Conservation (phyloP, 2,888 invertebrate species). For the Zygogramma bicolorata region DNA sequence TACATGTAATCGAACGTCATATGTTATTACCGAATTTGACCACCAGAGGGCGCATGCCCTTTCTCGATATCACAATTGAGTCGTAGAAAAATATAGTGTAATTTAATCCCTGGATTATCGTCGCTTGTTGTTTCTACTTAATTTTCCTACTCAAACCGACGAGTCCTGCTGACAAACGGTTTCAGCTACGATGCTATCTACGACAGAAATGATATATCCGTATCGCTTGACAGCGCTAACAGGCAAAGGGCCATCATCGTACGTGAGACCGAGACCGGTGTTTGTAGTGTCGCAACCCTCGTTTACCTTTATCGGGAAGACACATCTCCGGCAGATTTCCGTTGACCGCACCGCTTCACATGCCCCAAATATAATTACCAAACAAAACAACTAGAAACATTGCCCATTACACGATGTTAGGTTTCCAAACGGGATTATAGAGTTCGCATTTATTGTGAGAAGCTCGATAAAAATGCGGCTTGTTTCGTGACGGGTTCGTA, state of each 20-base stretch:
- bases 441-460: constrained; percentile 37
- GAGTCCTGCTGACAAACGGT: neutral
- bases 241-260: constrained; percentile 45
- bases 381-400: constrained; percentile 39
- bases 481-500: neutral
- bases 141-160: neutral
- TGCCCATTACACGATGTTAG: constrained; percentile 40
- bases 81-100: too few species aligned
- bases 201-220: neutral
- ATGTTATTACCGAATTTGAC: too few species aligned
- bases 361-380: constrained; percentile 38
- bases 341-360: constrained; percentile 30
- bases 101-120: too few species aligned
- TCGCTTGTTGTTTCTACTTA: too few species aligned
- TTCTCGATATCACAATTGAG: too few species aligned
- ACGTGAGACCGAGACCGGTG: constrained; percentile 57
- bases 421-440: constrained; percentile 34
- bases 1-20: too few species aligned
- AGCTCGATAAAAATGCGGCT: constrained; percentile 14
- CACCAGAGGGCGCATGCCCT: too few species aligned
- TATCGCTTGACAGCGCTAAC: constrained; percentile 16
- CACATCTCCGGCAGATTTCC: constrained; percentile 53
- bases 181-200: too few species aligned
- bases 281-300: constrained; percentile 58
- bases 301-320: constrained; percentile 44